Percentiles rank a stretch among this genome's conserved stretches.
Evolutionary conservation across 1,140 invertebrate species (phyloP).

Genomic region (Rhyacophila brunnea): DNA sequence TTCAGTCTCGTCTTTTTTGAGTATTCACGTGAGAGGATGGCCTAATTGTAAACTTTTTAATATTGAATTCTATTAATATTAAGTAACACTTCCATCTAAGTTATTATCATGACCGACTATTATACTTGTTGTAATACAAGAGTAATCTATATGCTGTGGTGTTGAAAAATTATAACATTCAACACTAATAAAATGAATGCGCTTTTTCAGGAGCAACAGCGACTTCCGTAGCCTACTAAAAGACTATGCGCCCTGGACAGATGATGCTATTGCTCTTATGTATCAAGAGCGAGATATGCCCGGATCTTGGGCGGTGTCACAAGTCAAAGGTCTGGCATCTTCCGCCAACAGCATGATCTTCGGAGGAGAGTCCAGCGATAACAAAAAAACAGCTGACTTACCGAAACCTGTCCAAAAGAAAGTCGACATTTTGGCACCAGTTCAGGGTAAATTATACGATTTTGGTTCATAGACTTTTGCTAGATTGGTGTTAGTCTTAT

Average conservation of each 20-base stretch:
- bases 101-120: too few species aligned
- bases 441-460: slow-evolving; percentile 11
- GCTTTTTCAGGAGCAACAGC: slow-evolving; percentile 22
- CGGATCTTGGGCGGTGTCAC: slow-evolving; percentile 15
- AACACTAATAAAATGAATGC: too few species aligned
- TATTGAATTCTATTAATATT: too few species aligned
- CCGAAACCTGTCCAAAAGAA: not conserved
- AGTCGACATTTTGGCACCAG: slow-evolving; percentile 11
- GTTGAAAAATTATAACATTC: too few species aligned
- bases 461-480: too few species aligned
- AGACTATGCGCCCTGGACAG: slow-evolving; percentile 30
- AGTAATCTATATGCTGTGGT: too few species aligned
- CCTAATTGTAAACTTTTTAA: too few species aligned
- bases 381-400: not conserved
- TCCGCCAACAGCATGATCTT: slow-evolving; percentile 24
- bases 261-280: slow-evolving; percentile 27
- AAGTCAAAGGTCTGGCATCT: slow-evolving; percentile 10
- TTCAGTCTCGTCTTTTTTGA: too few species aligned
- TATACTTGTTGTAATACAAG: too few species aligned
- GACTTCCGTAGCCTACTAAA: slow-evolving; percentile 30
- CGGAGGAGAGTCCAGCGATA: slow-evolving; percentile 2
- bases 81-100: too few species aligned
- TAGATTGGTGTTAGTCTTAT: too few species aligned
- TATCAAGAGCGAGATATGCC: slow-evolving; percentile 18
- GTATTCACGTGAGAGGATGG: too few species aligned